These are phyloP conservation scores for Brassicogethes aeneus DNA, from an alignment of 2,888 invertebrate genomes.

Conservation along the genomic window DNA sequence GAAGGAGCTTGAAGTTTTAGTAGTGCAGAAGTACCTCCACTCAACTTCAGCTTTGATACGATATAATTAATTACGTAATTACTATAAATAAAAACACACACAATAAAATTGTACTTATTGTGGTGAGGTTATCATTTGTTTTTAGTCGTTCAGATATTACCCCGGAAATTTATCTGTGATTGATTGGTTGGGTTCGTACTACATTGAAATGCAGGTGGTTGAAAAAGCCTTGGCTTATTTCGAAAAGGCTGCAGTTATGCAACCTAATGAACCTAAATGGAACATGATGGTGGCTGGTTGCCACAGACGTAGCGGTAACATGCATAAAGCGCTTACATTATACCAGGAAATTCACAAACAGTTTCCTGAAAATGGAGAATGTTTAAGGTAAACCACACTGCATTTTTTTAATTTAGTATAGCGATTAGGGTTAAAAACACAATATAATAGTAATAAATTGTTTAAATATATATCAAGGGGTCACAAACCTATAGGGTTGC, in stretches of 20 bases:
- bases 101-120: too few species aligned
- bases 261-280: slow-evolving; percentile 76
- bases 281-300: slow-evolving; percentile 79
- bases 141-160: slow-evolving; percentile 60
- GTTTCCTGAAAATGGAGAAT: slow-evolving; percentile 93
- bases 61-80: too few species aligned
- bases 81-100: too few species aligned
- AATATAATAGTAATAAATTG: too few species aligned
- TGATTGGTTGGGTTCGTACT: slow-evolving; percentile 84
- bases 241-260: slow-evolving; percentile 66
- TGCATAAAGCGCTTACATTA: slow-evolving; percentile 58
- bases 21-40: too few species aligned
- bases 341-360: slow-evolving; percentile 77
- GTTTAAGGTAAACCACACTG: too few species aligned
- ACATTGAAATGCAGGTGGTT: slow-evolving; percentile 78
- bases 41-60: too few species aligned
- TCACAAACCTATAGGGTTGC: too few species aligned
- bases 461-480: too few species aligned
- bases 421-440: too few species aligned
- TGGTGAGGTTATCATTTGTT: slow-evolving; percentile 8
- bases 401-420: too few species aligned
- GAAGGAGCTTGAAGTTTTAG: too few species aligned
- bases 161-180: slow-evolving; percentile 69
- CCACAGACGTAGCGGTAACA: slow-evolving; percentile 67
- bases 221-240: slow-evolving; percentile 81